A percentile compares a stretch with the other conserved stretches of the same genome.
Evolutionary conservation across 2,113 vertebrate species (phyloP).

Genomic region (Epinephelus lanceolatus): DNA sequence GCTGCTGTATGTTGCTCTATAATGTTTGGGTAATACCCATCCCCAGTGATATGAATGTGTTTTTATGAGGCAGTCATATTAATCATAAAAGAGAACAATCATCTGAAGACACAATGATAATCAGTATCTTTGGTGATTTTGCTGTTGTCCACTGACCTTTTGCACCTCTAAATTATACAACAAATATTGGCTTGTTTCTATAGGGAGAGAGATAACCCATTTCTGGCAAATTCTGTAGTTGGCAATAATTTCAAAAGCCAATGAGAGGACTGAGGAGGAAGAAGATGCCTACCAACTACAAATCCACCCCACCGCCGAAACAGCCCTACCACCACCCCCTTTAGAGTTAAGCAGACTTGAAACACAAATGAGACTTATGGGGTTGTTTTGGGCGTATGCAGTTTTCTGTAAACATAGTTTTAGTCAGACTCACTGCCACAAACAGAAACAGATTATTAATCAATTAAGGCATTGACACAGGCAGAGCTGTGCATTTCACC

Average conservation of each 20-base stretch:
- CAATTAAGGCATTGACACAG: slow-evolving; percentile 80
- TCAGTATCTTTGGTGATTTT: slow-evolving; percentile 66
- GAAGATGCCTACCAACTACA: slow-evolving; percentile 9
- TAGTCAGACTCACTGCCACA: slow-evolving; percentile 60
- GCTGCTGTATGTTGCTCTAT: slow-evolving; percentile 4
- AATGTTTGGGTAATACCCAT: slow-evolving; percentile 17
- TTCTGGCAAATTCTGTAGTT: slow-evolving; percentile 19
- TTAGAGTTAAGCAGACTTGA: background rate
- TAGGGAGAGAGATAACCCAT: slow-evolving; percentile 1
- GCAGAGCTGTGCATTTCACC: slow-evolving; percentile 66
- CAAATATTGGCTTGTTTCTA: slow-evolving; percentile 37
- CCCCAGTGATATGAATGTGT: slow-evolving; percentile 1
- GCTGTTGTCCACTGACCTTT: slow-evolving; percentile 19
- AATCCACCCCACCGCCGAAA: slow-evolving; percentile 7
- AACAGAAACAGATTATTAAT: slow-evolving; percentile 57
- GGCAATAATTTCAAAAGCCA: slow-evolving; percentile 28
- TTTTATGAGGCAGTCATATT: slow-evolving; percentile 39
- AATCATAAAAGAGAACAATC: slow-evolving; percentile 24
- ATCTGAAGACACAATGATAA: slow-evolving; percentile 35
- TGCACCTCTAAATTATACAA: slow-evolving; percentile 20
- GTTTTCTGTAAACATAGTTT: slow-evolving; percentile 60
- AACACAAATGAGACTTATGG: slow-evolving; percentile 25
- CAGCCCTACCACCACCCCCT: background rate
- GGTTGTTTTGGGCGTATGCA: slow-evolving; percentile 24
- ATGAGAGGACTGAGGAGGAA: slow-evolving; percentile 13